Base-by-base conservation (phyloP, 2,113 vertebrate genomes). In the Phyllostomus hastatus region DNA sequence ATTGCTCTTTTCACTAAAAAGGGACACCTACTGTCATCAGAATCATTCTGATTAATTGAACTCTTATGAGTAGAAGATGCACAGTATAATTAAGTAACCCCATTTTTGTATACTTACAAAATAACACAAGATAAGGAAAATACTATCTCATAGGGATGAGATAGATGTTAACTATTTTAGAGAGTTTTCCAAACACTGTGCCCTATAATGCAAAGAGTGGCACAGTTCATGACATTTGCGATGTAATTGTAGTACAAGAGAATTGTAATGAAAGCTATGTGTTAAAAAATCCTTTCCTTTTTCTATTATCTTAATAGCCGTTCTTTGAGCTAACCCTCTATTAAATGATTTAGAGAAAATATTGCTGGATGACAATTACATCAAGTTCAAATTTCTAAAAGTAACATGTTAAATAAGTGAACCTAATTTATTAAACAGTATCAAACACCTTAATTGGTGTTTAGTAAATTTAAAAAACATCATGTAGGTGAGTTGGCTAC, bases 381-480 rank as follows among this genome's bases (percentile, higher is more conserved):
- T 94, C 28, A 35, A 16, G 15, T 94, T 95, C n/a, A 82, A 0
- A 12, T 79, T 94, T 96, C 69, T 91, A 69, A 92, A 93, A 82
- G 48, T 57, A 95, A n/a, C 1, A 31, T 64, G 52, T 72, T 85
- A 88, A 87, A 61, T 75, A 20, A 59, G 2, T 92, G n/a, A 90
- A 75, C 52, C 46, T 90, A 9, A 84, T 84, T 90, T 94, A 67
- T 1, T 81, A 50, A 96, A 64, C 70, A 88, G 3, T 52, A 52
- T 52, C 67, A 96, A 59, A 2, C 10, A 81, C 80, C 84, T 87
- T 88, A 93, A 87, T 73, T 31, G 69, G 0, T 85, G 41, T 90
- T 70, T 72, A 93, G 46, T 72, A 67, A 48, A 80, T 87, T 35
- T 81, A 17, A 88, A 96, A 95, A 95, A 73, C 8, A 57, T n/a